Percentiles rank a stretch among this genome's conserved stretches.
These are phyloP conservation scores for Aphelinus atriplicis DNA, from an alignment of 1,140 invertebrate genomes.

Conservation along the genomic window DNA sequence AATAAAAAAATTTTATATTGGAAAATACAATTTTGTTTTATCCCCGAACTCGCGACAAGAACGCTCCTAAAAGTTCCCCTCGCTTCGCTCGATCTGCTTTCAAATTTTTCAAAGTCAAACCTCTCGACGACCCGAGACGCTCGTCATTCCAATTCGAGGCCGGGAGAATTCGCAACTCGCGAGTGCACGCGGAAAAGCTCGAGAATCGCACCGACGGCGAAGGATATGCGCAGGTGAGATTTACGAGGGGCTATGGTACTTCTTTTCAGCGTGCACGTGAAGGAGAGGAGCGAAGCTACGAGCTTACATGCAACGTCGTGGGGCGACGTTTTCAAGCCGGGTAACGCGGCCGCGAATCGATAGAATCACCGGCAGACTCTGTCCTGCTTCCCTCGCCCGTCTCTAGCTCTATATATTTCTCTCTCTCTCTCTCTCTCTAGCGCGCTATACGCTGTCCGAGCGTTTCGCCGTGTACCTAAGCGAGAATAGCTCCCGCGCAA, in stretches of 20 bases:
- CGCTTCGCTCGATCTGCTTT: no score
- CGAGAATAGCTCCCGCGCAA: no score
- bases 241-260: background rate
- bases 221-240: background rate
- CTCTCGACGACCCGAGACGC: no score
- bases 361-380: constrained; percentile 13
- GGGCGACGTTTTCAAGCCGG: constrained; percentile 12
- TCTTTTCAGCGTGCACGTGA: background rate
- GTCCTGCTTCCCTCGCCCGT: background rate
- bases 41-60: background rate
- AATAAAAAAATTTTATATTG: constrained; percentile 37
- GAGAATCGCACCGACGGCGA: background rate
- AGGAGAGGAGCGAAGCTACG: background rate
- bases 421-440: constrained; percentile 11
- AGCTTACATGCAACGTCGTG: constrained; percentile 12
- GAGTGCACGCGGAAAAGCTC: no score
- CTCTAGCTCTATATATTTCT: no score
- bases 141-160: no score
- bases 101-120: no score
- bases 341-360: constrained; percentile 14
- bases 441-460: background rate
- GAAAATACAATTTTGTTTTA: background rate
- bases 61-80: no score
- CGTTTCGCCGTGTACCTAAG: no score
- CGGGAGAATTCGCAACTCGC: no score